Evolutionary conservation across 2,113 vertebrate genomes (phyloP), one percentile per base, ranked within the genome.

Genomic region (Pteruthius melanotis): DNA sequence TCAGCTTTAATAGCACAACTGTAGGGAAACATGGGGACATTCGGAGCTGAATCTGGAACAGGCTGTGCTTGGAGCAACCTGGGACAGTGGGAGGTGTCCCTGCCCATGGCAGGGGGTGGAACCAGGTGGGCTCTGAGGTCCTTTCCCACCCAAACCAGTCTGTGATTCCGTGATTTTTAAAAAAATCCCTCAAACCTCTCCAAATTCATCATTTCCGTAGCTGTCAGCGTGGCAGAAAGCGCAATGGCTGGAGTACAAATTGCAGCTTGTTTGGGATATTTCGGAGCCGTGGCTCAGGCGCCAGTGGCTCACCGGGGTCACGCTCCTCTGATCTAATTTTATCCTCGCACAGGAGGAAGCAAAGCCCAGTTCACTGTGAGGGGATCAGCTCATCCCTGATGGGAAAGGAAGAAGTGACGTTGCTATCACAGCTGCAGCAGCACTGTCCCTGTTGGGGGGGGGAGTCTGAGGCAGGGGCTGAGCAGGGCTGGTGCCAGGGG

Each of bases 11-110:
- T n/a, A n/a, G n/a, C n/a, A n/a, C n/a, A n/a, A n/a, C n/a, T n/a
- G 14, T 1, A 1, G 9, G 77, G 44, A 33, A 50, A 26, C 2
- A 3, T 1, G 27, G 1, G 3, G 70, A 74, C 50, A 11, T 35
- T 49, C 52, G 11, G 31, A 59, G 84, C 54, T 69, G 44, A 15
- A 37, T 9, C 47, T 59, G 50, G 60, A 49, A 9, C 18, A 31
- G 15, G 15, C 65, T 37, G 63, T 59, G 71, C 82, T 66, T 11
- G 70, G 44, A 59, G 26, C 31, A 50, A 0, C 35, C 37, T 59
- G 52, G 35, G 42, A 7, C 0, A 15, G 31, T 23, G 49, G 5
- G 5, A 84, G 35, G 28, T 54, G 57, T 27, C 57, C 49, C 68
- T 72, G 81, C 9, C n/a, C 33, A 17, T 2, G 47, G 33, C 31